A percentile compares a stretch with the other conserved stretches of the same genome.
phyloP scores from a whole-genome alignment of 2,113 vertebrate species.

The Paraplagusia blochii region DNA sequence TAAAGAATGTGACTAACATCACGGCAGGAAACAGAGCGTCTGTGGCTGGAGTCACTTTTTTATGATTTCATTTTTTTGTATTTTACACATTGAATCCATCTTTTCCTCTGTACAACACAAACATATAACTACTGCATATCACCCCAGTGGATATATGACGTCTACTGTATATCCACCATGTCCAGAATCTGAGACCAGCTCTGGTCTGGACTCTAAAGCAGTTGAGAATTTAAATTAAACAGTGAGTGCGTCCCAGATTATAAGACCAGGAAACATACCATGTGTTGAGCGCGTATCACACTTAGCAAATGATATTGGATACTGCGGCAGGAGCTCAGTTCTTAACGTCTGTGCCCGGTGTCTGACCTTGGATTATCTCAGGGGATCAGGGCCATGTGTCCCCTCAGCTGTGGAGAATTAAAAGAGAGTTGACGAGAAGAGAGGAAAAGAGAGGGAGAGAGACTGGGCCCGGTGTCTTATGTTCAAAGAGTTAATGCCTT shows the following conservation, averaged over 20 bases:
- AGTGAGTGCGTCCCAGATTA: neutral
- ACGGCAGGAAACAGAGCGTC: too few species aligned
- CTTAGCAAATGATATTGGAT: conserved; percentile 50
- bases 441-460: neutral
- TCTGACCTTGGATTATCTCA: conserved; percentile 65
- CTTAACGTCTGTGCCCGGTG: conserved; percentile 44
- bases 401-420: conserved; percentile 73
- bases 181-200: too few species aligned
- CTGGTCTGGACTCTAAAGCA: too few species aligned
- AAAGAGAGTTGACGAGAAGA: conserved; percentile 26
- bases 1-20: too few species aligned
- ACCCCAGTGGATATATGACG: too few species aligned
- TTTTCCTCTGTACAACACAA: too few species aligned
- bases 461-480: conserved; percentile 33
- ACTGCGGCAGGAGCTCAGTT: conserved; percentile 25
- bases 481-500: conserved; percentile 48
- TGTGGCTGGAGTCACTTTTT: too few species aligned
- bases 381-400: conserved; percentile 67
- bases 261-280: conserved; percentile 10
- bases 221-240: too few species aligned
- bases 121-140: too few species aligned
- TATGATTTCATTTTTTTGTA: too few species aligned
- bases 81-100: too few species aligned
- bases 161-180: too few species aligned
- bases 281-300: conserved; percentile 28